phyloP scores from a whole-genome alignment of 2,888 invertebrate genomes.

The Noctua comes region DNA sequence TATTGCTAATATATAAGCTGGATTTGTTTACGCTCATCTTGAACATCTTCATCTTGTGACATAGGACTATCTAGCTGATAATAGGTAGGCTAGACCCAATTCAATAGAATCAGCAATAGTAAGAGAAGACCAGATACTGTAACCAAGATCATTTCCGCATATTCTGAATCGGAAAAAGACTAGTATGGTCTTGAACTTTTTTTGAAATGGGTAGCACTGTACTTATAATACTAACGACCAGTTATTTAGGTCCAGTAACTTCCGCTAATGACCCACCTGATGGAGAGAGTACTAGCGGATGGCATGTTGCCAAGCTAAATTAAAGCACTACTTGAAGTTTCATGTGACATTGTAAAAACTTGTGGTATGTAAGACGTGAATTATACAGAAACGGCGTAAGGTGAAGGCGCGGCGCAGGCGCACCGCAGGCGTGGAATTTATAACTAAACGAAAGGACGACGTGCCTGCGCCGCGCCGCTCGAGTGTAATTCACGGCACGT shows the following conservation, averaged over 20 bases:
- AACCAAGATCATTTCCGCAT: background rate
- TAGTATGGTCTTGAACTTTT: background rate
- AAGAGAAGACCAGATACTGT: background rate
- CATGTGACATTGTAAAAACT: background rate
- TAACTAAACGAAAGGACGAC: too few species aligned
- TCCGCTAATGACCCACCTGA: background rate
- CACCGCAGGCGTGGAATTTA: too few species aligned
- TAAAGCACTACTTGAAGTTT: background rate
- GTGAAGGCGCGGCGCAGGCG: too few species aligned
- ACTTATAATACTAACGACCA: background rate
- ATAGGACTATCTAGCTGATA: background rate
- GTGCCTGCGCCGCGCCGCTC: too few species aligned
- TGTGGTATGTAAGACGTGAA: too few species aligned
- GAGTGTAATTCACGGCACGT: too few species aligned
- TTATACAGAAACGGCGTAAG: too few species aligned
- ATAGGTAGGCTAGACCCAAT: too few species aligned
- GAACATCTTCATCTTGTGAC: background rate
- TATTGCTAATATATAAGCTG: background rate
- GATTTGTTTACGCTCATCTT: background rate
- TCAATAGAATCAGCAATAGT: too few species aligned
- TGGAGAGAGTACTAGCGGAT: background rate
- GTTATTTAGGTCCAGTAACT: background rate
- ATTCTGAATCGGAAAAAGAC: background rate
- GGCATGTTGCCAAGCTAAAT: background rate
- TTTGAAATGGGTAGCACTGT: background rate